Evolutionary conservation across 2,113 vertebrate genomes (phyloP).

Genomic region (Eira barbara): DNA sequence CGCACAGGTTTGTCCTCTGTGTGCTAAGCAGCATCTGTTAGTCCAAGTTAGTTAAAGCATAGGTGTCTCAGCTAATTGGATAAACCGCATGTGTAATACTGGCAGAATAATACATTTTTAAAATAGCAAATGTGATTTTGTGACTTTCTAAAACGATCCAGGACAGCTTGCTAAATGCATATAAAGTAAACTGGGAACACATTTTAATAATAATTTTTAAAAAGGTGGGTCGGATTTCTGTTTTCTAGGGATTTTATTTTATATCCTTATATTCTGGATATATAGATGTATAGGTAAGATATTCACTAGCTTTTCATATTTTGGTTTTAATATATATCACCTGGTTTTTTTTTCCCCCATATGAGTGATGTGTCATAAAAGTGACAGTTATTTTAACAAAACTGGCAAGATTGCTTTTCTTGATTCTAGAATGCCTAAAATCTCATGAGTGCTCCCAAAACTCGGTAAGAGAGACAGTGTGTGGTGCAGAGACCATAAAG

Average conservation of each 20-base stretch:
- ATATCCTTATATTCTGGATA: neutral
- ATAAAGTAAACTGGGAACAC: neutral
- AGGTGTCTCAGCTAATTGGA: neutral
- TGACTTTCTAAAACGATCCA: neutral
- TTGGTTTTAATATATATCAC: neutral
- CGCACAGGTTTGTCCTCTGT: neutral
- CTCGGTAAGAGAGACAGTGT: neutral
- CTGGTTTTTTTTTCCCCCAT: neutral
- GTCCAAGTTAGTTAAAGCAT: neutral
- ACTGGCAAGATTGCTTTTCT: neutral
- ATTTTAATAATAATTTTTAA: neutral
- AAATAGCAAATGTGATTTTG: neutral
- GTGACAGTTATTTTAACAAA: neutral
- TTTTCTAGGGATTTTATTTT: neutral
- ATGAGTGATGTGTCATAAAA: neutral
- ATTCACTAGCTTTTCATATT: neutral
- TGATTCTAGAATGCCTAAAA: neutral
- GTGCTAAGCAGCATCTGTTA: neutral
- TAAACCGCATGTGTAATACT: neutral
- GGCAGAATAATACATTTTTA: neutral
- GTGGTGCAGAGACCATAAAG: neutral
- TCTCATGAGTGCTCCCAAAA: neutral
- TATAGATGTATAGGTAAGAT: neutral
- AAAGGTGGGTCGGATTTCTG: neutral
- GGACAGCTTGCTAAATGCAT: neutral